These are phyloP conservation scores for Hoplostethus mediterraneus DNA, from an alignment of 2,797 vertebrate genomes.

Conservation along the genomic window DNA sequence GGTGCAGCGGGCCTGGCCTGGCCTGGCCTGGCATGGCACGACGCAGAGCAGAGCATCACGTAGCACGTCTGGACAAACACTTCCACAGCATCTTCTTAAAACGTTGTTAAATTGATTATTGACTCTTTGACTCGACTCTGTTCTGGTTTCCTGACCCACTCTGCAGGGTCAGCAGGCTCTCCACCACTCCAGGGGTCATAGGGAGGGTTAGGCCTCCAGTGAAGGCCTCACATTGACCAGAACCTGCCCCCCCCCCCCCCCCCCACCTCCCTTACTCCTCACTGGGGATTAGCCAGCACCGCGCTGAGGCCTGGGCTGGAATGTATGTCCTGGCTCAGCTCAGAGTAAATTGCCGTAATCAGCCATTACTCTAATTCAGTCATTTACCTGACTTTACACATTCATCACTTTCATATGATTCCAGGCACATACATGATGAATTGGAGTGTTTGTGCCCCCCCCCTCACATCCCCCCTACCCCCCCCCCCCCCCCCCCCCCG, in stretches of 20 bases:
- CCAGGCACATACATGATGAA: conserved; percentile 73
- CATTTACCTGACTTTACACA: conserved; percentile 80
- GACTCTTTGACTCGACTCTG: not conserved
- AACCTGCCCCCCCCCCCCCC: conserved; percentile 27
- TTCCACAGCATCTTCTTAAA: not conserved
- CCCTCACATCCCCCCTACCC: not conserved
- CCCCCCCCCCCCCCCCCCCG: not conserved
- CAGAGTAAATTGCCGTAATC: conserved; percentile 79
- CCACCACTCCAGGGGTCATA: conserved; percentile 13
- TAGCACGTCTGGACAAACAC: not conserved
- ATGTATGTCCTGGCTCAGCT: conserved; percentile 74
- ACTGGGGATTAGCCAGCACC: conserved; percentile 60
- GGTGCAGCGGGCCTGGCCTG: conserved; percentile 21
- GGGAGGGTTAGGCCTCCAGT: conserved; percentile 18
- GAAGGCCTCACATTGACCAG: conserved; percentile 56
- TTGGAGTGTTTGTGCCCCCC: conserved; percentile 60
- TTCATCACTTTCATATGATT: conserved; percentile 78
- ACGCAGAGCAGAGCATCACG: not conserved
- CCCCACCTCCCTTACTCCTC: conserved; percentile 28
- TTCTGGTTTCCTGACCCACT: not conserved
- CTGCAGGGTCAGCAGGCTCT: not conserved
- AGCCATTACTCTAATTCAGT: conserved; percentile 80
- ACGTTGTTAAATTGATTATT: too few relatives aligned
- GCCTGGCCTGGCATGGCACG: too few relatives aligned
- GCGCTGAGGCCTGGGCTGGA: conserved; percentile 56